Evolutionary conservation across 1,140 invertebrate genomes (phyloP), one percentile per base, ranked within the genome.

Genomic region (Zaprionus ghesquierei): DNA sequence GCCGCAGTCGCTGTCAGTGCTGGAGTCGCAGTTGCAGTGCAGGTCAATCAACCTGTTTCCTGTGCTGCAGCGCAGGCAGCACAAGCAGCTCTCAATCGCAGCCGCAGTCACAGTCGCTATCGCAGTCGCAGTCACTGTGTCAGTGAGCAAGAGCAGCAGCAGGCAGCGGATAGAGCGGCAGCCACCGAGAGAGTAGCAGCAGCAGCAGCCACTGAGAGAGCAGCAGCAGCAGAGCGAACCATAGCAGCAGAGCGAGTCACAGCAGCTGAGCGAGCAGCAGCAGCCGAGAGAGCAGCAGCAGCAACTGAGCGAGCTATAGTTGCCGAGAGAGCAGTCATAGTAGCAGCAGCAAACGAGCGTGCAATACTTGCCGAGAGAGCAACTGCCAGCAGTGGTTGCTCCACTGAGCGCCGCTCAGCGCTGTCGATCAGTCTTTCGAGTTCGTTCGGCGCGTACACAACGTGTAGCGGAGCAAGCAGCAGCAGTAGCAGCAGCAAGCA

Each of bases 1-100:
- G 53, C 18, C 12, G 38, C 41, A 3, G 64, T 53, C 55, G 29
- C 68, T 29, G 58, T 60, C 5, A 49, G 23, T 35, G 23, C 53
- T 13, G 33, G 18, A 29, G 41, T 56, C 10, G 72, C 69, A 59
- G 81, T 63, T 54, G 74, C 62, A 77, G 79, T 69, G 71, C 89
- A 87, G 87, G 87, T 90, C 87, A 90, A 74, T 90, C 81, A 90
- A 90, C 87, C 87, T 90, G 87, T 90, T 90, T 89, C 79, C 87
- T 86, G 79, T 76, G 71, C 69, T 35, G 49, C 64, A 44, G 35
- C 55, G 5, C 25, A 38, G 22, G 18, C 35, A 41, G 20, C 31
- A 68, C 55, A 63, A 51, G 56, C 55, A 51, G 13, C 23, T n/a
- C 53, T 69, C 59, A 69, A 25, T 54, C 65, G 33, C 46, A 66